These are phyloP conservation scores for Halocynthia roretzi DNA, from an alignment of 23 tunicate species.

Conservation along the genomic window DNA sequence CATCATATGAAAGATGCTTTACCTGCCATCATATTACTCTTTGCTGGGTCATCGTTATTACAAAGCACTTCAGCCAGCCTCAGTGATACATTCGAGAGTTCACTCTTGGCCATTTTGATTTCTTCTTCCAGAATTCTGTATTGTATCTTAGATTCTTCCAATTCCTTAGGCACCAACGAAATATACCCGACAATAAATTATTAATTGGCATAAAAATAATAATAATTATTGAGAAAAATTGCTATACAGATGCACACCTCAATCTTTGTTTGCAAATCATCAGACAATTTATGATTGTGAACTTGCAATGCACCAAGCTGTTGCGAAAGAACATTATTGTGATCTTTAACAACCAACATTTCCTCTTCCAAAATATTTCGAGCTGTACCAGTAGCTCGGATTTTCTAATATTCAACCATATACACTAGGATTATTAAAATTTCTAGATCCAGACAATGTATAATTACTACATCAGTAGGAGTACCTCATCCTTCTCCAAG, in stretches of 20 bases:
- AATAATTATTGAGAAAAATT: not conserved
- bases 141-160: constrained; percentile 4
- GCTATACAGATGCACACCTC: not conserved
- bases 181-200: no score
- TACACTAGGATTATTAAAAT: not conserved
- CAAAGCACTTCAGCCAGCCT: constrained; percentile 28
- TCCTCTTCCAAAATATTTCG: not conserved
- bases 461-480: not conserved
- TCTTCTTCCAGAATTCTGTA: constrained; percentile 32
- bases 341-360: not conserved
- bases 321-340: constrained; percentile 6
- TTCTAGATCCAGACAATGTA: not conserved
- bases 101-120: constrained; percentile 36
- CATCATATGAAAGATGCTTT: no score
- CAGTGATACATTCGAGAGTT: constrained; percentile 39
- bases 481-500: not conserved
- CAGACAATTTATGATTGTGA: not conserved
- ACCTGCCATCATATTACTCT: not conserved
- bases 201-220: no score
- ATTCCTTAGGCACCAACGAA: constrained; percentile 15
- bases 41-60: not conserved
- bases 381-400: not conserved
- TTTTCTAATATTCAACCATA: not conserved
- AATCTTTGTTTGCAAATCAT: not conserved
- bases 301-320: constrained; percentile 2